phyloP scores from a whole-genome alignment of 1,140 invertebrate genomes.

The Anoplolepis gracilipes region DNA sequence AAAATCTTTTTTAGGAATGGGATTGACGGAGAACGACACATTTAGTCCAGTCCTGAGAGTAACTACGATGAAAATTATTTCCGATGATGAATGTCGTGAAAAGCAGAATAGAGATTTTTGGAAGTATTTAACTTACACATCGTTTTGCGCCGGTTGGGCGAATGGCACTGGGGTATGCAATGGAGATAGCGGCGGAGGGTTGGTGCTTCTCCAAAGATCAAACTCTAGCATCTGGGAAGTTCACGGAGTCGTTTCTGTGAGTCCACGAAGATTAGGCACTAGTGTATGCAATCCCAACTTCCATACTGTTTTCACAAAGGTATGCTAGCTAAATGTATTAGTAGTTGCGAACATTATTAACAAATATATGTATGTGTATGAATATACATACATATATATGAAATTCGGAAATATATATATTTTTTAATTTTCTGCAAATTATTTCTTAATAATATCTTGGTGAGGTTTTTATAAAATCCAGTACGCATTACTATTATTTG shows the following conservation, averaged over 20 bases:
- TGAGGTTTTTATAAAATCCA: not conserved
- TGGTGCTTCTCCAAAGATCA: slow-evolving; percentile 72
- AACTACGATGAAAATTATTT: slow-evolving; percentile 77
- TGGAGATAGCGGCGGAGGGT: slow-evolving; percentile 85
- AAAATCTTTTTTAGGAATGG: slow-evolving; percentile 84
- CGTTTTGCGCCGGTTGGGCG: slow-evolving; percentile 84
- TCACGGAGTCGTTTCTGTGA: slow-evolving; percentile 85
- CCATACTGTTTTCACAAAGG: slow-evolving; percentile 85
- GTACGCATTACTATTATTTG: not conserved
- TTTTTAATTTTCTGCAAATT: not conserved
- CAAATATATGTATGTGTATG: not conserved
- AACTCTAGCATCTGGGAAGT: slow-evolving; percentile 79
- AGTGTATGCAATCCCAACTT: slow-evolving; percentile 81
- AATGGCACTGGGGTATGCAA: slow-evolving; percentile 85
- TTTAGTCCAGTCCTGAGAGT: slow-evolving; percentile 76
- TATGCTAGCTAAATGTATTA: slow-evolving; percentile 68
- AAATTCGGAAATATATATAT: not conserved
- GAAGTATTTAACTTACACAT: slow-evolving; percentile 84
- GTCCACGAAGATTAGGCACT: slow-evolving; percentile 79
- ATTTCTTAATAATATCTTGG: not conserved
- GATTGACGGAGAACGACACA: slow-evolving; percentile 83
- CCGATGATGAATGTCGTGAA: slow-evolving; percentile 77
- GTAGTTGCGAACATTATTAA: not conserved
- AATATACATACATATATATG: too few species aligned
- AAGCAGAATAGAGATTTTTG: slow-evolving; percentile 81